Base-by-base conservation (phyloP, 2,113 vertebrate genomes). In the Neofelis nebulosa region DNA sequence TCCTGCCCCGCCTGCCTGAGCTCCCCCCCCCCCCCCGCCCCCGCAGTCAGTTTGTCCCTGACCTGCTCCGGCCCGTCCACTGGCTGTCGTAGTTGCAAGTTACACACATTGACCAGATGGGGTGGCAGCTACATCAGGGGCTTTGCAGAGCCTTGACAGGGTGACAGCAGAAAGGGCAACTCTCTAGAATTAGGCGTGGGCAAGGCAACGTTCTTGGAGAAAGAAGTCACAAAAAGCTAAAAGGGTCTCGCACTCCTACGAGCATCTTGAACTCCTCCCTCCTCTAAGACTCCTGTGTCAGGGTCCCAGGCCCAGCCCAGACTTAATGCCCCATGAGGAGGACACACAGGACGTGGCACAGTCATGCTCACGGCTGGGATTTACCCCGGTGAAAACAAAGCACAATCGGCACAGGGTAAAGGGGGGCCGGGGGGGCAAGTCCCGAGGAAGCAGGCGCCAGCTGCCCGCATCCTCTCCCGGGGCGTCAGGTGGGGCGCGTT, bases 401-500 rank as follows among this genome's bases (percentile, higher is more conserved):
- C 16, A 38, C 8, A 41, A 55, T 21, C 8, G 11, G 7, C 8
- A 0, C 68, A 50, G 45, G 74, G 45, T 31, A 45, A n/a, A 5
- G 9, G 74, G 27, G 23, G 25, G 73, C 38, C 4, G 4, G 73
- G 23, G n/a, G 12, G 29, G 14, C 0, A 50, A 36, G 61, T 38
- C 15, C 61, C 50, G 33, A 66, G 23, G 33, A 91, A 38, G 31
- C 16, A 21, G 74, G 33, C 0, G 4, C 25, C 41, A 27, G 55
- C 19, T 4, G 61, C 71, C 5, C 65, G 73, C 13, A 4, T 25
- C 71, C 29, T 63, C 52, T n/a, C 71, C 52, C 12, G 0, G 12
- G 15, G 74, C 36, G 16, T 29, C 18, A 0, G 7, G 7, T 1
- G 0, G 73, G 66, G 21, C 31, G 3, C 13, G 19, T 0, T 3